phyloP scores from a whole-genome alignment of 2,888 invertebrate species.

The Sminthurides aquaticus region DNA sequence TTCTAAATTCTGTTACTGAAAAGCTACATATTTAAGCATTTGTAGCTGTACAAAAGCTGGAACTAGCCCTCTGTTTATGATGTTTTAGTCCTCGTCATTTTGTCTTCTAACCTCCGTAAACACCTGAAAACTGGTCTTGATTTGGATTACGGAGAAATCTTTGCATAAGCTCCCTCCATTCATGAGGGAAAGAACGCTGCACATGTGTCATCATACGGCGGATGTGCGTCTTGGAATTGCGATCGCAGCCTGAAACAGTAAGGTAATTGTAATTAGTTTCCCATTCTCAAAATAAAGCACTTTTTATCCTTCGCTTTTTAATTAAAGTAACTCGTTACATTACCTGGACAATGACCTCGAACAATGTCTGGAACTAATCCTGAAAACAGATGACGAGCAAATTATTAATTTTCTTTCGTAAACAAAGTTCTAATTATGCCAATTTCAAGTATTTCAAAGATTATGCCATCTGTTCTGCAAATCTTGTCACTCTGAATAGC shows the following conservation, averaged over 20 bases:
- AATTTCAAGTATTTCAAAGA: too few species aligned
- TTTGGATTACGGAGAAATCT: conserved; percentile 25
- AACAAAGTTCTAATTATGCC: too few species aligned
- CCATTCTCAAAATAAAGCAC: too few species aligned
- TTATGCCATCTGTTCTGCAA: too few species aligned
- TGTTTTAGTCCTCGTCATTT: too few species aligned
- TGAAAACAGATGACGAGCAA: conserved; percentile 49
- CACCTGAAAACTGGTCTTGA: conserved; percentile 20
- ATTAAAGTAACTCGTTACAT: too few species aligned
- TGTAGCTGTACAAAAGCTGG: too few species aligned
- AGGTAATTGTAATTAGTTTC: conserved; percentile 52
- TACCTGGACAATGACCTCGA: conserved; percentile 61
- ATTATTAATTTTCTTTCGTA: not conserved
- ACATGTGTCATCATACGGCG: conserved; percentile 66
- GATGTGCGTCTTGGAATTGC: conserved; percentile 53
- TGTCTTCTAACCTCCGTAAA: conserved; percentile 11
- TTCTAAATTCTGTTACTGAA: too few species aligned
- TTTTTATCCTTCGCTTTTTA: too few species aligned
- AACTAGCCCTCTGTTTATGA: too few species aligned
- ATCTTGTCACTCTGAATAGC: too few species aligned
- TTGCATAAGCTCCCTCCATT: conserved; percentile 54
- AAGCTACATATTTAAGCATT: too few species aligned
- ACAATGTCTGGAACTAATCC: conserved; percentile 67
- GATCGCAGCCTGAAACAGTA: conserved; percentile 34
- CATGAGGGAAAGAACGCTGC: conserved; percentile 66